phyloP scores from a whole-genome alignment of 2,888 invertebrate genomes.

The Slavum lentiscoides region DNA sequence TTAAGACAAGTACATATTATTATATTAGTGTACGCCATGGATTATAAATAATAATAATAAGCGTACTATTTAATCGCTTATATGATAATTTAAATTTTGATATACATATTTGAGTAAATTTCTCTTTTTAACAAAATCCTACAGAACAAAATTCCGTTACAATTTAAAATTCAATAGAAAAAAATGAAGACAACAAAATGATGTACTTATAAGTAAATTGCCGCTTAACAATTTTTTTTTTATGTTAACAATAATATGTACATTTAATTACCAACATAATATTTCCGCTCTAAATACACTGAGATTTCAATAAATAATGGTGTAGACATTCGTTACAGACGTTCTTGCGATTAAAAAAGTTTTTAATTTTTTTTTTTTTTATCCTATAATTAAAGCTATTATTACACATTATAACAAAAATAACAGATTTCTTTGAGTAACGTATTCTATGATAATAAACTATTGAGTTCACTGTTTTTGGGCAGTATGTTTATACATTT shows the following conservation, averaged over 20 bases:
- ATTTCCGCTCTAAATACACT: constrained; percentile 25
- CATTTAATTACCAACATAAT: constrained; percentile 3
- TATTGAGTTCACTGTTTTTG: constrained; percentile 6
- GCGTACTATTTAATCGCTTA: too few relatives aligned
- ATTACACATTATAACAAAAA: neutral
- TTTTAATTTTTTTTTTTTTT: neutral
- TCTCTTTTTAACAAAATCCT: neutral
- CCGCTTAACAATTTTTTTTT: neutral
- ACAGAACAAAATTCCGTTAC: neutral
- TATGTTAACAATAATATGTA: neutral
- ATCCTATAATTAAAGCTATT: neutral
- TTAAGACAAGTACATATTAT: neutral
- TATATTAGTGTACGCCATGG: too few relatives aligned
- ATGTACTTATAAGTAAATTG: neutral
- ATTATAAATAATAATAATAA: too few relatives aligned
- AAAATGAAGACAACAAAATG: neutral
- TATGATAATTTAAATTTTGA: neutral
- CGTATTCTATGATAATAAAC: neutral
- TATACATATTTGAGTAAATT: neutral
- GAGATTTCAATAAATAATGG: constrained; percentile 2
- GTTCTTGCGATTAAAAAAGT: constrained; percentile 5
- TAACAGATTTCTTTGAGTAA: neutral
- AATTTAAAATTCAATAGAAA: neutral
- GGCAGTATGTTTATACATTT: constrained; percentile 6
- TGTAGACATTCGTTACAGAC: neutral